Conservation (phyloP, 2,888 invertebrate species). For the Dynastes hyllus region DNA sequence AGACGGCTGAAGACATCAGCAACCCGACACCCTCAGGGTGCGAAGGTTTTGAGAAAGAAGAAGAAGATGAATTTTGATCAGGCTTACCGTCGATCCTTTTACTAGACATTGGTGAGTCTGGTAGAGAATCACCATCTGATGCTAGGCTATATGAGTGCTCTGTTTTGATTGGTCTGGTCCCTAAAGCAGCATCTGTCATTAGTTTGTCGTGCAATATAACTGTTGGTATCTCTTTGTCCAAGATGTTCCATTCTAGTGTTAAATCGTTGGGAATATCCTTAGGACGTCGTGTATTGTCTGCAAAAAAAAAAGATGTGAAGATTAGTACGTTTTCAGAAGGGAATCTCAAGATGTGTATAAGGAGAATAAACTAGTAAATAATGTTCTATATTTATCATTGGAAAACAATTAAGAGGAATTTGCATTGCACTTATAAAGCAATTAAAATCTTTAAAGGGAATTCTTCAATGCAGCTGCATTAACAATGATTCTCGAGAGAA, state of each 20-base stretch:
- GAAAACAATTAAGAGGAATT: neutral
- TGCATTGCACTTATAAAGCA: too few relatives aligned
- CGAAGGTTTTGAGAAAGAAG: too few relatives aligned
- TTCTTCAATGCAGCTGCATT: neutral
- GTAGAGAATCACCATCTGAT: conserved; percentile 82
- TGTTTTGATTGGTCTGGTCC: conserved; percentile 88
- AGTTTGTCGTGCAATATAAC: conserved; percentile 92
- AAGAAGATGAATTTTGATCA: conserved; percentile 45
- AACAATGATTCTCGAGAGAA: neutral
- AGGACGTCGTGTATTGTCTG: conserved; percentile 68
- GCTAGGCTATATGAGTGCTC: conserved; percentile 94
- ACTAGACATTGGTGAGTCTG: conserved; percentile 76
- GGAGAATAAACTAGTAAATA: too few relatives aligned
- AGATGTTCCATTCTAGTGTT: conserved; percentile 80
- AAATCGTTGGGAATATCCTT: conserved; percentile 75
- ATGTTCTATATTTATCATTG: too few relatives aligned
- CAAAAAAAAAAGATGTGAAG: conserved; percentile 49
- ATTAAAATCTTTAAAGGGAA: conserved; percentile 7
- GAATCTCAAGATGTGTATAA: too few relatives aligned
- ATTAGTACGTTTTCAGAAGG: too few relatives aligned
- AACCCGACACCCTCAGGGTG: too few relatives aligned
- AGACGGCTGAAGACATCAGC: too few relatives aligned
- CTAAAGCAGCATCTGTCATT: conserved; percentile 91
- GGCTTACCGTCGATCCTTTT: conserved; percentile 83
- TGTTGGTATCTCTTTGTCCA: conserved; percentile 77